Conservation (phyloP, 2,797 vertebrate species). For the Sebastes melanostomus region DNA sequence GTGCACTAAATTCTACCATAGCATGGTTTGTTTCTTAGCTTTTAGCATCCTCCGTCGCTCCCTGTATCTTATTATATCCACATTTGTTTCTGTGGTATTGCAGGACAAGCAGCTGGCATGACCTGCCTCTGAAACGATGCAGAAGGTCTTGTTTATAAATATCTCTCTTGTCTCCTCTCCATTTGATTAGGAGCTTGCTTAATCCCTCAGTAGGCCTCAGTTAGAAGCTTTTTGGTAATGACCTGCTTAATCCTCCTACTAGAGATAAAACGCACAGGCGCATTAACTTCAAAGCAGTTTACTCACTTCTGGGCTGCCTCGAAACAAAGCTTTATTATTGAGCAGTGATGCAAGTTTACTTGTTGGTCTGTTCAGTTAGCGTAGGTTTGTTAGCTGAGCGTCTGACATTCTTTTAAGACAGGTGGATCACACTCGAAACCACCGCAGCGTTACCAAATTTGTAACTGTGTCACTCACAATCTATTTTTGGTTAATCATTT, state of each 20-base stretch:
- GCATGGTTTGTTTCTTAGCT: background rate
- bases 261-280: constrained; percentile 71
- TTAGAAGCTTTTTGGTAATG: constrained; percentile 79
- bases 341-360: constrained; percentile 35
- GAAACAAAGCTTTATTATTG: constrained; percentile 53
- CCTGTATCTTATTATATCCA: background rate
- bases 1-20: background rate
- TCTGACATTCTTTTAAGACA: background rate
- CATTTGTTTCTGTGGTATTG: background rate
- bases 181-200: constrained; percentile 71
- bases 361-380: constrained; percentile 6
- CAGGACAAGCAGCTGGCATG: constrained; percentile 2
- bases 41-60: background rate
- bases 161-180: constrained; percentile 48
- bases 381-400: background rate
- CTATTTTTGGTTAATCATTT: background rate
- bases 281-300: constrained; percentile 77
- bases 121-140: constrained; percentile 27
- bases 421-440: background rate
- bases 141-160: constrained; percentile 33
- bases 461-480: background rate
- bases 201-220: constrained; percentile 72
- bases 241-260: constrained; percentile 76
- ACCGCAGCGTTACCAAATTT: background rate
- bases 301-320: constrained; percentile 53